These are phyloP conservation scores for Eudemis profundana DNA, from an alignment of 2,888 invertebrate species.

Conservation along the genomic window DNA sequence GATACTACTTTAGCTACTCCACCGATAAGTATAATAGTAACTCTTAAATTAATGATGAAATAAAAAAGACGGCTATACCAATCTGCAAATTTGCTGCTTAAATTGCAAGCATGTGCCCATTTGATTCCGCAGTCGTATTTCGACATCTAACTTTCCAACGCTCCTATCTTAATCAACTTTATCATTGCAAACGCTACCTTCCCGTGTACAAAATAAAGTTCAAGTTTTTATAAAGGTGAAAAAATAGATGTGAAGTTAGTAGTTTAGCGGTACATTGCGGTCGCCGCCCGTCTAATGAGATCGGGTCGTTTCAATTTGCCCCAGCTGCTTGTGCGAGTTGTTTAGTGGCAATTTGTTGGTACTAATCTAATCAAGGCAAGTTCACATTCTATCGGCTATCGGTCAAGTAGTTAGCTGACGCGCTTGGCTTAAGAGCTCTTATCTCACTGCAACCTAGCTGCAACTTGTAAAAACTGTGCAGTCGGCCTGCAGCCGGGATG, in stretches of 20 bases:
- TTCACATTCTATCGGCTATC: neutral
- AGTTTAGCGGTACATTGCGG: neutral
- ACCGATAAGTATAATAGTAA: too few relatives aligned
- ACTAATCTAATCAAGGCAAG: conserved; percentile 31
- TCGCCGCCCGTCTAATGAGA: conserved; percentile 28
- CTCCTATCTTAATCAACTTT: neutral
- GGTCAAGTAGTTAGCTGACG: too few relatives aligned
- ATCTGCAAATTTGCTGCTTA: conserved; percentile 23
- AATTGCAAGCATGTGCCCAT: conserved; percentile 24
- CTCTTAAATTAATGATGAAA: too few relatives aligned
- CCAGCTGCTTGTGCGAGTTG: conserved; percentile 17
- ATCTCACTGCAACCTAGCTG: too few relatives aligned
- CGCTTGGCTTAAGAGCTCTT: too few relatives aligned
- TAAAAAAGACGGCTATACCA: too few relatives aligned
- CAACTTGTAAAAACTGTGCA: too few relatives aligned
- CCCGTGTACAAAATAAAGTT: neutral
- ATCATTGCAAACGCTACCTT: neutral
- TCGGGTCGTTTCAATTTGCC: conserved; percentile 30
- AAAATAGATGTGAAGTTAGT: neutral
- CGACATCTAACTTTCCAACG: neutral
- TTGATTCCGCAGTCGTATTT: conserved; percentile 17
- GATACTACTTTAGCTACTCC: too few relatives aligned
- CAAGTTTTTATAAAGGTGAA: neutral
- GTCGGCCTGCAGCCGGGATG: too few relatives aligned
- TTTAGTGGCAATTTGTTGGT: conserved; percentile 24